Evolutionary conservation across 2,113 vertebrate species (phyloP), one percentile per base, ranked within the genome.

Genomic region (Nothoprocta pentlandii): DNA sequence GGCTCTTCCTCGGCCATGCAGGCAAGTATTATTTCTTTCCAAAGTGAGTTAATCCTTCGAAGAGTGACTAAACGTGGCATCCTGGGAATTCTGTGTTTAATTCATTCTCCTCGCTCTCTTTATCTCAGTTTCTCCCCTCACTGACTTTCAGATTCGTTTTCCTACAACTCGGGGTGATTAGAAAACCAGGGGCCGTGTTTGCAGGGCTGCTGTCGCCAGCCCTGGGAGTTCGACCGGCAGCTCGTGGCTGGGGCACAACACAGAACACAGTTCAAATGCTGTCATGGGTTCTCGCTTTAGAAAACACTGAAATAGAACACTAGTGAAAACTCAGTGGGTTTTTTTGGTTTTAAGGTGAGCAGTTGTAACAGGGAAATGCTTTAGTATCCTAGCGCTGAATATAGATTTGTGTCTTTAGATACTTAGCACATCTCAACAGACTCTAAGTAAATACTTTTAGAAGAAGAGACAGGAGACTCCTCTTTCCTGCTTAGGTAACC

Each of bases 11-110:
- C 59, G 66, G 9, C 32, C 59, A 26, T 69, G 32, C 58, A 42
- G 15, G 25, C 83, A 36, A 71, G 23, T 80, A 68, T 42, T 78
- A 80, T 39, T 90, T 90, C 82, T 94, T 94, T 94, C 54, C 73
- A 34, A 83, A 49, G 39, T 74, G 26, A 80, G 66, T 70, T 76
- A 87, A 64, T 39, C 54, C 23, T 69, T 80, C 66, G 74, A 90
- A 82, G 79, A 80, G 64, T 74, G 80, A 74, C 61, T 83, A 44
- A 92, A 90, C 20, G 9, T 64, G 58, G 39, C n/a, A 47, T 84
- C 56, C 64, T 78, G 64, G 80, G 87, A 90, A 46, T 86, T 75
- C 32, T 54, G 19, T 77, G 17, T 81, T 88, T 74, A 62, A 80
- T 90, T 92, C 14, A 26, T 92, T 85, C 73, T 59, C 87, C 85